phyloP scores from a whole-genome alignment of 2,888 invertebrate genomes.

The Griposia aprilina region DNA sequence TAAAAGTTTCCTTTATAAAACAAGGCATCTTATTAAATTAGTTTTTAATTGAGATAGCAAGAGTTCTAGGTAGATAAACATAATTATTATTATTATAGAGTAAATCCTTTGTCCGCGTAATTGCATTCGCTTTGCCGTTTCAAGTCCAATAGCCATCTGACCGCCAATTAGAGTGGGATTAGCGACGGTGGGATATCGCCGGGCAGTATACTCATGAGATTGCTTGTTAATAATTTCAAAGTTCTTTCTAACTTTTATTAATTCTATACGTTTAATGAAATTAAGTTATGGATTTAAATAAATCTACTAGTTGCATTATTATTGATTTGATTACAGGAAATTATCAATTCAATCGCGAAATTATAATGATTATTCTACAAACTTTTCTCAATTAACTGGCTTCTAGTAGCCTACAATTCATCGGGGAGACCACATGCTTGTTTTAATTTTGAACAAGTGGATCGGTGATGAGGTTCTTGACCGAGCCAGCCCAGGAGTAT shows the following conservation, averaged over 20 bases:
- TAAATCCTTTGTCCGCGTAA: slow-evolving; percentile 82
- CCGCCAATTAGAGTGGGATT: slow-evolving; percentile 88
- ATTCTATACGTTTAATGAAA: neutral
- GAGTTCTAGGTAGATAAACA: slow-evolving; percentile 44
- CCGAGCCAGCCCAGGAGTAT: neutral
- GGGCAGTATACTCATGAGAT: slow-evolving; percentile 80
- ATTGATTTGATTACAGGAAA: neutral
- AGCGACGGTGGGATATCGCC: slow-evolving; percentile 77
- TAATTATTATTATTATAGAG: slow-evolving; percentile 70
- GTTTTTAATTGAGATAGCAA: slow-evolving; percentile 36
- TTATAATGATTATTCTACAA: neutral
- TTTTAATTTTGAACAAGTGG: neutral
- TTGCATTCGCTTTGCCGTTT: slow-evolving; percentile 86
- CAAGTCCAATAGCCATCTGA: slow-evolving; percentile 88
- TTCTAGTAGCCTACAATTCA: neutral
- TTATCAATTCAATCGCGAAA: neutral
- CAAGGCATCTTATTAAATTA: neutral
- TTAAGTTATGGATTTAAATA: neutral
- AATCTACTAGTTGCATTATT: neutral
- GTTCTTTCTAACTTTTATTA: slow-evolving; percentile 66
- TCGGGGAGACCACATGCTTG: neutral
- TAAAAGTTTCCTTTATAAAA: slow-evolving; percentile 10
- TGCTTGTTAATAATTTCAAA: slow-evolving; percentile 80
- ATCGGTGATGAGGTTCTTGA: neutral
- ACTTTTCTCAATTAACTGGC: neutral